Evolutionary conservation across 2,797 vertebrate genomes (phyloP), one percentile per base, ranked within the genome.

Genomic region (Danio albolineatus): DNA sequence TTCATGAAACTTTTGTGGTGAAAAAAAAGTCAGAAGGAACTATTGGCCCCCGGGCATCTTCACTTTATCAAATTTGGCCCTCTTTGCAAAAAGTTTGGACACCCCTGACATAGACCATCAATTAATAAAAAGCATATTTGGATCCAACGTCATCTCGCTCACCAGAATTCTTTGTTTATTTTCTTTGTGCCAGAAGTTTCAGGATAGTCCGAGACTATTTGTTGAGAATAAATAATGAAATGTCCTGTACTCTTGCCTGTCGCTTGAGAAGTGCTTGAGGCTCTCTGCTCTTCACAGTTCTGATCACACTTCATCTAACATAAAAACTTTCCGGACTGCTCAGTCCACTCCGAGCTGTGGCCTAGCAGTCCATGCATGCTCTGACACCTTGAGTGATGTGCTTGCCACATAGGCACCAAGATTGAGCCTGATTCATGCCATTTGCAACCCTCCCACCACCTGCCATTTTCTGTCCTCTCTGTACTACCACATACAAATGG

Each of bases 311-410:
- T 67, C 44, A 67, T 49, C 65, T 38, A 49, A 49, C 65, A 49
- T 67, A 67, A n/a, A 41, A 67, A 67, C 21, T 36, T 67, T 36
- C 65, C 49, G 65, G 44, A 67, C 65, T 67, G 14, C 65, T 67
- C 46, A 49, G 14, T 36, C 44, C 16, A 65, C 21, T 67, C 21
- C 10, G 44, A 67, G 44, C 19, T 66, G 19, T 48, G 44, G 64
- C 44, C 44, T 9, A 16, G 48, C 64, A 66, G 16, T 62, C 60
- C 0, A 38, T 41, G 38, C 16, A 17, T 41, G 43, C 44, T 16
- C 5, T 49, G 44, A 67, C 64, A 67, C 19, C 0, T 38, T 49
- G 65, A 67, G 65, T 67, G 65, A 49, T 67, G 65, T 36, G 21
- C 49, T 36, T 49, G 21, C 21, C 21, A 49, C 44, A 36, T 49